Evolutionary conservation across 2,797 vertebrate genomes (phyloP).

Genomic region (Melanotaenia pygmaea): DNA sequence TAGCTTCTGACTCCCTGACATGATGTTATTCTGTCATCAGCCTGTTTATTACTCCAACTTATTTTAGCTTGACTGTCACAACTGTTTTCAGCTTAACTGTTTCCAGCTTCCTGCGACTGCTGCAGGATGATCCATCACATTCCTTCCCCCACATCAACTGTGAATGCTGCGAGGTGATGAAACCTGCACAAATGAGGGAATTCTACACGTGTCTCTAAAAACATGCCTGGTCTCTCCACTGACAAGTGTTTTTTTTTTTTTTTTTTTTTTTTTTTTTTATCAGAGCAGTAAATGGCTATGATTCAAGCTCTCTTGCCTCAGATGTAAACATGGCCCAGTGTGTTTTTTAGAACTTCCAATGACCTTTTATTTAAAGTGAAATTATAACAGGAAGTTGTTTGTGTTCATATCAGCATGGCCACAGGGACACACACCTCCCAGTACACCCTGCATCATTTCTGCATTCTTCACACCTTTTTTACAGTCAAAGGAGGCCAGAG

Average conservation of each 20-base stretch:
- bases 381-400: conserved; percentile 76
- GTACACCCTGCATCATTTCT: conserved; percentile 52
- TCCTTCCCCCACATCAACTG: conserved; percentile 65
- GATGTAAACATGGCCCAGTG: conserved; percentile 45
- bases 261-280: background rate
- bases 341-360: conserved; percentile 30
- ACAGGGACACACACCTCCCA: conserved; percentile 65
- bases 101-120: conserved; percentile 69
- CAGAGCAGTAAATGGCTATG: background rate
- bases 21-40: conserved; percentile 69
- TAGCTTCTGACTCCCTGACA: conserved; percentile 51
- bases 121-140: conserved; percentile 67
- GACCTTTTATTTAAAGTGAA: conserved; percentile 49
- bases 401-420: conserved; percentile 64
- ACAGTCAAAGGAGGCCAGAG: conserved; percentile 51
- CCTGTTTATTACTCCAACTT: conserved; percentile 67
- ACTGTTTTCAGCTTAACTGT: conserved; percentile 26
- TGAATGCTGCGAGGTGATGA: conserved; percentile 75
- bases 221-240: background rate
- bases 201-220: conserved; percentile 28
- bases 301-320: conserved; percentile 38
- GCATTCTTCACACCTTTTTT: conserved; percentile 77
- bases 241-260: too few species aligned
- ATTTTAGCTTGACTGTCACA: conserved; percentile 70
- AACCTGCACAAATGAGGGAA: conserved; percentile 62